A percentile compares a stretch with the other conserved stretches of the same genome.
phyloP scores from a whole-genome alignment of 1,140 invertebrate species.

The Aphelenchoides besseyi region DNA sequence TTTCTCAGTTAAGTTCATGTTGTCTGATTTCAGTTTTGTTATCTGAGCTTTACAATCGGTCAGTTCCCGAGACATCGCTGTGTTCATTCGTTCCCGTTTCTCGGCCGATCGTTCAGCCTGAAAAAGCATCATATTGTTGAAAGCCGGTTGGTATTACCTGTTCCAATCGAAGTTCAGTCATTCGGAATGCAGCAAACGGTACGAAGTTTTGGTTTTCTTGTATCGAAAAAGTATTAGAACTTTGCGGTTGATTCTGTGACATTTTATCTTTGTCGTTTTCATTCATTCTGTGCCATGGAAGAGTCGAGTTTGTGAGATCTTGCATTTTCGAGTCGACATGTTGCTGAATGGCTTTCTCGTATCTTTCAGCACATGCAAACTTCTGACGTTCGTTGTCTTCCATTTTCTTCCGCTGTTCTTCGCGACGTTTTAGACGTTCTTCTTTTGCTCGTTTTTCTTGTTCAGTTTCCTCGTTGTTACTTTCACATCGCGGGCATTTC shows the following conservation, averaged over 20 bases:
- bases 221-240: neutral
- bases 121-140: neutral
- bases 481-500: neutral
- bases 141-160: neutral
- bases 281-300: neutral
- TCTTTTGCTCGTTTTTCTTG: neutral
- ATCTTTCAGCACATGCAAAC: neutral
- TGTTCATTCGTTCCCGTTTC: neutral
- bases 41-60: neutral
- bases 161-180: constrained; percentile 4
- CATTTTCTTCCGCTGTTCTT: neutral
- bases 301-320: neutral
- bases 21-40: neutral
- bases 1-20: neutral
- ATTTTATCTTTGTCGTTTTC: neutral
- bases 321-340: neutral
- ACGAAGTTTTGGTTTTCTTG: too few relatives aligned
- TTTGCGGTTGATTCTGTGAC: neutral
- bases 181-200: neutral
- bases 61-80: neutral
- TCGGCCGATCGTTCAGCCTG: neutral
- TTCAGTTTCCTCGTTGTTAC: neutral
- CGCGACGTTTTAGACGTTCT: neutral
- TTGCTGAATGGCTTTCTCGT: constrained; percentile 2
- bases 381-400: neutral